Base-by-base conservation (phyloP, 2,888 invertebrate species). In the Agapostemon virescens region DNA sequence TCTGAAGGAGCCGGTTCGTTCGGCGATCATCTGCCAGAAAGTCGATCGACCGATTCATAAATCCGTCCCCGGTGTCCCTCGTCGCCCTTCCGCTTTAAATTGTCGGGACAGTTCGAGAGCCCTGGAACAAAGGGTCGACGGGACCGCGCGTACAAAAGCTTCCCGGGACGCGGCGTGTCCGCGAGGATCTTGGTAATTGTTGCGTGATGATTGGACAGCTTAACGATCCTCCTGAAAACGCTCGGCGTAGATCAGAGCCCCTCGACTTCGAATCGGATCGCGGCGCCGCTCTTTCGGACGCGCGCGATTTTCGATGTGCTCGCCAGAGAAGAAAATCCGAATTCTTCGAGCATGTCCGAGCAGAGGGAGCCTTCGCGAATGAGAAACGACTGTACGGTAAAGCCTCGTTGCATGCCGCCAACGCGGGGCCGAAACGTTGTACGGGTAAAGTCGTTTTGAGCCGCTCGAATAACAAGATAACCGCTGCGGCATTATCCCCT, bases 31-130 rank as follows among this genome's bases (percentile, higher is more conserved):
- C 81, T 67, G 84, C 75, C 83, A 82, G 84, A 88, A 90, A 88
- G 85, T 87, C 86, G 88, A 90, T 89, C 87, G 86, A 87, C 78
- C 84, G 83, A 86, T 86, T 85, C 85, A 81, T 84, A 81, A 85
- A 88, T 85, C 83, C 81, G 75, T 88, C 84, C 70, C 52, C 61
- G 7, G 36, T 42, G 45, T 36, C 36, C 49, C 79, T 74, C 49
- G 68, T 79, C 63, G 30, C 20, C 45, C 52, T 69, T 30, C 58
- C 64, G 30, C 45, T 75, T 76, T 69, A 79, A 80, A 66, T 80
- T 23, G 68, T 26, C 49, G 36, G 45, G 72, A 58, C 76, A 58
- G 76, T 72, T 76, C 64, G 33, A 69, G 63, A 5, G 63, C 63
- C 30, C 40, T 58, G 70, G 77, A 61, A 66, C 63, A 75, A 76